Percentiles rank a stretch among this genome's conserved stretches.
These are phyloP conservation scores for Bufo gargarizans DNA, from an alignment of 2,113 vertebrate genomes.

Conservation along the genomic window DNA sequence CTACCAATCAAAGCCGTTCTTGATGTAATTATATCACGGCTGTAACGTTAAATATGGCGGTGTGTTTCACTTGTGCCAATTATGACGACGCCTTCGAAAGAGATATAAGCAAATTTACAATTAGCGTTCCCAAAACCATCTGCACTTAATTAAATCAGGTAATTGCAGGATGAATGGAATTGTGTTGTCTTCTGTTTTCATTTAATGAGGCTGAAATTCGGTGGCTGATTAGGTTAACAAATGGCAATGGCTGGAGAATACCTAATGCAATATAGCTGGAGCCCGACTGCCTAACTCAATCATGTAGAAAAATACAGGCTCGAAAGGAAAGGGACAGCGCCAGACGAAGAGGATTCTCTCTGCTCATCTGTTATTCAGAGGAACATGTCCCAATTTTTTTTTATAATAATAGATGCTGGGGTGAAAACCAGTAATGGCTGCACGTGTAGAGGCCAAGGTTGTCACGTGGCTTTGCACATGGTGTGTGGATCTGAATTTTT, in stretches of 20 bases:
- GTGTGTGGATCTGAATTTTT: not conserved
- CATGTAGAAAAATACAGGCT: not conserved
- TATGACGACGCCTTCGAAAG: slow-evolving; percentile 43
- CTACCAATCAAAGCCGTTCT: slow-evolving; percentile 19
- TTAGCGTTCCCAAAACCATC: slow-evolving; percentile 58
- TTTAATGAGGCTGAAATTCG: slow-evolving; percentile 57
- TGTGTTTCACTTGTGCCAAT: slow-evolving; percentile 32
- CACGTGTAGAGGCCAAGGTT: not conserved
- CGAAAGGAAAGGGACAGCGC: not conserved
- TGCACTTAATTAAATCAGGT: slow-evolving; percentile 58
- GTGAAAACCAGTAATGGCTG: not conserved
- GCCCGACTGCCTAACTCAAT: slow-evolving; percentile 20
- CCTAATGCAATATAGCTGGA: slow-evolving; percentile 40
- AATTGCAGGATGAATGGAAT: slow-evolving; percentile 55
- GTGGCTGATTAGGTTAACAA: slow-evolving; percentile 42
- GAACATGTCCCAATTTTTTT: not conserved
- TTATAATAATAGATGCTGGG: not conserved
- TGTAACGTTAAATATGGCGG: slow-evolving; percentile 32
- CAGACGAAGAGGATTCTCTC: not conserved
- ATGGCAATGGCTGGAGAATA: slow-evolving; percentile 39
- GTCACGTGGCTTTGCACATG: not conserved
- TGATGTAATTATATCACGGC: slow-evolving; percentile 27
- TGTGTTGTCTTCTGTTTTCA: slow-evolving; percentile 43
- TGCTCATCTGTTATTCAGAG: not conserved
- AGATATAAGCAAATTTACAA: slow-evolving; percentile 60